Evolutionary conservation across 2,113 vertebrate genomes (phyloP).

Genomic region (Cyphomyrus discorhynchus): DNA sequence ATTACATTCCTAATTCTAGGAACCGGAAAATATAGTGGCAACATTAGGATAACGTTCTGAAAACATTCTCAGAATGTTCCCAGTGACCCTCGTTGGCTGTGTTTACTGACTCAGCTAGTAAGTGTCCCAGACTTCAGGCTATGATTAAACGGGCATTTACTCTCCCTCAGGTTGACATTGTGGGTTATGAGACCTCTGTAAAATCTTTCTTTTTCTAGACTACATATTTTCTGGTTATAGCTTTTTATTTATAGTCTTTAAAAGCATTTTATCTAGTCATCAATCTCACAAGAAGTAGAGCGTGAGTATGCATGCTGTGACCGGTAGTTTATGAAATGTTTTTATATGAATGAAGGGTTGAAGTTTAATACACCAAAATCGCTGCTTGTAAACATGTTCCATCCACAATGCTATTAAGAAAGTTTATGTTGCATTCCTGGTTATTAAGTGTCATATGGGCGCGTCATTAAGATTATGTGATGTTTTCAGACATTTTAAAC

Average conservation of each 20-base stretch:
- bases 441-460: conserved; percentile 17
- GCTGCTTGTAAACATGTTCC: not conserved
- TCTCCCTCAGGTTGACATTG: not conserved
- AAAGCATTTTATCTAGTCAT: not conserved
- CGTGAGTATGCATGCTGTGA: not conserved
- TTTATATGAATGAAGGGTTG: not conserved
- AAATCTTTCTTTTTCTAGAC: not conserved
- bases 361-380: not conserved
- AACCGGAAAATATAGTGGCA: not conserved
- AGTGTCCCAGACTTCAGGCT: not conserved
- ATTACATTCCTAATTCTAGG: not conserved
- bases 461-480: conserved; percentile 27
- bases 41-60: not conserved
- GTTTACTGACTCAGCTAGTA: not conserved
- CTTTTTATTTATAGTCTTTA: not conserved
- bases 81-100: not conserved
- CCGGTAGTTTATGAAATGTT: not conserved
- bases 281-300: not conserved
- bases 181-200: not conserved
- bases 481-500: conserved; percentile 19
- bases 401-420: conserved; percentile 17
- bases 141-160: not conserved
- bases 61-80: not conserved
- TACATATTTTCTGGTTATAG: not conserved
- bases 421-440: conserved; percentile 26